phyloP scores from a whole-genome alignment of 2,113 vertebrate genomes.

The Dasyprocta punctata region DNA sequence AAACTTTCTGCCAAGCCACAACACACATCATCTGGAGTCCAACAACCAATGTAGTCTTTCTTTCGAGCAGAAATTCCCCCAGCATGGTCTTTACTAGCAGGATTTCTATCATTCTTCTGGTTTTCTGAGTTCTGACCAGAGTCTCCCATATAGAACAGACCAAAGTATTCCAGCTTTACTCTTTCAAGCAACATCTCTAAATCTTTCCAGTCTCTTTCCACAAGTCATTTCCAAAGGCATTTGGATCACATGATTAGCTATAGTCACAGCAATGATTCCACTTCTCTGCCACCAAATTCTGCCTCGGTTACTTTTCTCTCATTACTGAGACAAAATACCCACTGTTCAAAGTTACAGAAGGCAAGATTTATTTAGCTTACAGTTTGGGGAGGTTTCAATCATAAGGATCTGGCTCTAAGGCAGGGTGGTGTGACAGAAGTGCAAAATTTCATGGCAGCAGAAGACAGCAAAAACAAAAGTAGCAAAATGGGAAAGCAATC shows the following conservation, averaged over 20 bases:
- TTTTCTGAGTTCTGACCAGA: background rate
- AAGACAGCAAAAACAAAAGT: background rate
- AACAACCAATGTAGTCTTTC: too few species aligned
- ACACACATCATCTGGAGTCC: too few species aligned
- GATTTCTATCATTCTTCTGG: background rate
- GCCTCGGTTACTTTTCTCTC: background rate
- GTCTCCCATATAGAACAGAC: background rate
- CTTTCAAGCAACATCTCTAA: background rate
- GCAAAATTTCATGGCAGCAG: background rate
- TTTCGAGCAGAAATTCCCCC: too few species aligned
- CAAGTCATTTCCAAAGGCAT: background rate
- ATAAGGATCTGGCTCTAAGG: background rate
- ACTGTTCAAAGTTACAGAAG: background rate
- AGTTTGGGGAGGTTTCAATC: background rate
- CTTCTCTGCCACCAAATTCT: background rate
- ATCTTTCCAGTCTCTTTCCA: background rate
- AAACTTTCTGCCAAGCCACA: too few species aligned
- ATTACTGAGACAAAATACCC: background rate
- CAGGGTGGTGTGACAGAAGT: background rate
- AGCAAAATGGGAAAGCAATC: background rate
- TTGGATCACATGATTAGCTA: background rate
- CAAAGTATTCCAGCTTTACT: background rate
- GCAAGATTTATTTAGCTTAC: background rate
- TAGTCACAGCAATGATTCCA: background rate
- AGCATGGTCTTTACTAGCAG: background rate